Conservation (phyloP, 1,140 invertebrate genomes). For the Drosophila grimshawi region DNA sequence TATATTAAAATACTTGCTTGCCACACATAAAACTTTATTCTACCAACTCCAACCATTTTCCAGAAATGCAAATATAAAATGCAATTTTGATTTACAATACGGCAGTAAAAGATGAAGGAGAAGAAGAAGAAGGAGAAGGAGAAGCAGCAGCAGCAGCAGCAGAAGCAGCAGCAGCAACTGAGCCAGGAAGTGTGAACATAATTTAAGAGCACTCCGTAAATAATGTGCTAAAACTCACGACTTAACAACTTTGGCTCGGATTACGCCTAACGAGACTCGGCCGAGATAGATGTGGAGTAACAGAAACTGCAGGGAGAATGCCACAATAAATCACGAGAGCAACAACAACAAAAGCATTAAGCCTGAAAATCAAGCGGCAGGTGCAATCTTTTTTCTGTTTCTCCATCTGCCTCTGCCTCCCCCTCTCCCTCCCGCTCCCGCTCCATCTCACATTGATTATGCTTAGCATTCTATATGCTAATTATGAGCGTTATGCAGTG, state of each 20-base stretch:
- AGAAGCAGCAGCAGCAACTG: background rate
- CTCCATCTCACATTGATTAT: background rate
- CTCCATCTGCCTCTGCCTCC: background rate
- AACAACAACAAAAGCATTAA: constrained; percentile 32
- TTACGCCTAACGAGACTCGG: constrained; percentile 30
- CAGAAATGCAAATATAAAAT: constrained; percentile 14
- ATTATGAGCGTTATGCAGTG: constrained; percentile 67
- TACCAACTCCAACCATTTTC: too few species aligned
- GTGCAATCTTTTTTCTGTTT: constrained; percentile 25
- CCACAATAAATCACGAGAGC: constrained; percentile 60
- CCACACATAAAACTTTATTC: too few species aligned
- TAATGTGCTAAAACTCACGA: constrained; percentile 27
- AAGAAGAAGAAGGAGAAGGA: constrained; percentile 13
- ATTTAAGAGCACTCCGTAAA: constrained; percentile 55
- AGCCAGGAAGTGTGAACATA: constrained; percentile 60
- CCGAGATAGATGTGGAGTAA: background rate
- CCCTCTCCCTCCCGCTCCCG: background rate
- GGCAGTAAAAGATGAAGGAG: constrained; percentile 11
- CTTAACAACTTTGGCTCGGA: constrained; percentile 19
- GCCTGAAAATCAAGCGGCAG: constrained; percentile 36
- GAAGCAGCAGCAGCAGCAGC: constrained; percentile 1
- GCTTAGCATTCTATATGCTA: constrained; percentile 37
- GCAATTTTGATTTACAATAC: constrained; percentile 76
- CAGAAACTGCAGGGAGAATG: too few species aligned
- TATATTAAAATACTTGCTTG: too few species aligned